Percentiles rank a stretch among this genome's conserved stretches.
phyloP scores from a whole-genome alignment of 2,113 vertebrate genomes.

The Corapipo altera region DNA sequence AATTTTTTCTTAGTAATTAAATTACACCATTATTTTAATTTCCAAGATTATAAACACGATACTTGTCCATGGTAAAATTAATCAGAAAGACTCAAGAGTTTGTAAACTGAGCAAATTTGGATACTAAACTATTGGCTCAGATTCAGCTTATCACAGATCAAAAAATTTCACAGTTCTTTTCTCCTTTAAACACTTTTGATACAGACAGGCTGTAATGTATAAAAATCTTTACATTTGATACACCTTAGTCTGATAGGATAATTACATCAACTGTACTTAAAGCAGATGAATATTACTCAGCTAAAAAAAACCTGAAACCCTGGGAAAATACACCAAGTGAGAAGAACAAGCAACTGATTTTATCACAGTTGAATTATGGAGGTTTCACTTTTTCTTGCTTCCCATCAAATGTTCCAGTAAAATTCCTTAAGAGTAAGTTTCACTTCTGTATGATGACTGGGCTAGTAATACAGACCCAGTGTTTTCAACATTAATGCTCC shows the following conservation, averaged over 20 bases:
- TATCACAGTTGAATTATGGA: neutral
- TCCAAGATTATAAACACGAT: neutral
- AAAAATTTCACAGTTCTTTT: neutral
- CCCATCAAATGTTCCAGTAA: neutral
- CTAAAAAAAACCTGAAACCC: neutral
- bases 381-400: neutral
- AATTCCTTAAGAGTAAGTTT: neutral
- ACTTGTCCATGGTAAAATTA: neutral
- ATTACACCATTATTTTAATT: neutral
- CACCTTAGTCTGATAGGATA: neutral
- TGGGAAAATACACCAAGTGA: neutral
- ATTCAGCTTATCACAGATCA: neutral
- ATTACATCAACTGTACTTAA: neutral
- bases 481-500: neutral
- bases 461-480: neutral
- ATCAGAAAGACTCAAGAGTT: neutral
- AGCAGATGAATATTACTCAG: neutral
- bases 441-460: neutral
- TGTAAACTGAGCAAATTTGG: neutral
- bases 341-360: neutral
- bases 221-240: neutral
- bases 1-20: neutral
- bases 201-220: neutral
- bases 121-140: neutral
- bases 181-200: neutral